Conservation (phyloP, 2,888 invertebrate species). For the Dyspetes luteomarginatus region DNA sequence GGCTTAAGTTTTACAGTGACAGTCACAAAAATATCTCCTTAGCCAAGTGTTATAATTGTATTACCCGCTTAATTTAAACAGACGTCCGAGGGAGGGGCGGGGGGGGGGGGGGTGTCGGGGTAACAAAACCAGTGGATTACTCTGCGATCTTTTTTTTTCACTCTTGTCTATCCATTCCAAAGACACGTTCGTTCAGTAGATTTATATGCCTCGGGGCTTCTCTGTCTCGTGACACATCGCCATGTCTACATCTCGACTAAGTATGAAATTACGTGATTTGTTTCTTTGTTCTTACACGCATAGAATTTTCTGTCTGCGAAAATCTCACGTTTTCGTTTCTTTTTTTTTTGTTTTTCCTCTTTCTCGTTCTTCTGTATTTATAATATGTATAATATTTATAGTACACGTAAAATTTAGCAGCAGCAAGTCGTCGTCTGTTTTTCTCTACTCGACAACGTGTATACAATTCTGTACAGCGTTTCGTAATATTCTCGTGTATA, state of each 20-base stretch:
- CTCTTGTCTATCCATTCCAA: slow-evolving; percentile 1
- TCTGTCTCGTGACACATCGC: slow-evolving; percentile 19
- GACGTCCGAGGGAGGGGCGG: no score
- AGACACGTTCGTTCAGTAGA: slow-evolving; percentile 28
- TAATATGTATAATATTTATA: slow-evolving; percentile 55
- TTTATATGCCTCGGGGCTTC: slow-evolving; percentile 20
- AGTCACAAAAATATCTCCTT: slow-evolving; percentile 81
- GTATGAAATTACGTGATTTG: slow-evolving; percentile 63
- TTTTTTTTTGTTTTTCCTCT: slow-evolving; percentile 7
- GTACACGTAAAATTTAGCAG: slow-evolving; percentile 68
- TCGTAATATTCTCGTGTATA: slow-evolving; percentile 47
- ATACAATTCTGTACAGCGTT: slow-evolving; percentile 38
- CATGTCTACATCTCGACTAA: slow-evolving; percentile 48
- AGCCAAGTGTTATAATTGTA: slow-evolving; percentile 22
- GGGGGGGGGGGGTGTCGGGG: no score
- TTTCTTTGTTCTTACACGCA: slow-evolving; percentile 9
- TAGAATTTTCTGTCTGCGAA: slow-evolving; percentile 44
- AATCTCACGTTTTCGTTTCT: slow-evolving; percentile 6
- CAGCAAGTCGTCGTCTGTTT: slow-evolving; percentile 53
- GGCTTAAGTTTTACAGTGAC: slow-evolving; percentile 68
- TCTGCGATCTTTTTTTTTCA: neutral
- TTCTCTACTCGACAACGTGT: slow-evolving; percentile 40
- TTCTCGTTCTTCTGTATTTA: slow-evolving; percentile 50
- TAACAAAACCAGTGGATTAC: slow-evolving; percentile 28
- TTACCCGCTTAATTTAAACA: slow-evolving; percentile 4